These are phyloP conservation scores for Trisateles emortualis DNA, from an alignment of 2,888 invertebrate genomes.

Conservation along the genomic window DNA sequence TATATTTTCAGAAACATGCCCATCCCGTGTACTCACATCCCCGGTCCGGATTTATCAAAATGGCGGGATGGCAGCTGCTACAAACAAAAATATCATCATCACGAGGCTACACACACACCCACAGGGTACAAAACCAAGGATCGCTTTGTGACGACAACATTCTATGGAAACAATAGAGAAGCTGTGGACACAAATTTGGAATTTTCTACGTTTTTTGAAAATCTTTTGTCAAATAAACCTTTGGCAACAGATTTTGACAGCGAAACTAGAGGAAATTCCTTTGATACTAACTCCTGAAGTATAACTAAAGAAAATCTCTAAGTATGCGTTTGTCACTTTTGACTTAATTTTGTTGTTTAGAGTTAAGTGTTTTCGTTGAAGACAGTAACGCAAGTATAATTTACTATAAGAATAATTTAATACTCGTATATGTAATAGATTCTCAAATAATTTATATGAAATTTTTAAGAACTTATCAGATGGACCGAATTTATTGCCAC, in stretches of 20 bases:
- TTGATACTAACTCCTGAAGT: neutral
- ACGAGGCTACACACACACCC: conserved; percentile 33
- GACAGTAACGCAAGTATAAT: no score
- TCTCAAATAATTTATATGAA: no score
- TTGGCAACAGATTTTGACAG: neutral
- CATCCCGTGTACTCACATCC: conserved; percentile 60
- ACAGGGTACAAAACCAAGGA: conserved; percentile 26
- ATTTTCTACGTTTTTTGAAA: conserved; percentile 48
- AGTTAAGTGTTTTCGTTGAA: no score
- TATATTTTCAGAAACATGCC: conserved; percentile 63
- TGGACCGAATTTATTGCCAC: no score
- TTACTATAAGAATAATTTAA: no score
- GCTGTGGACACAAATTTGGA: conserved; percentile 17
- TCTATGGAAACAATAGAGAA: conserved; percentile 16
- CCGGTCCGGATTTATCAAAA: conserved; percentile 56
- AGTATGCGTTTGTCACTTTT: no score
- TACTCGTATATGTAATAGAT: no score
- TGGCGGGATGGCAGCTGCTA: conserved; percentile 66
- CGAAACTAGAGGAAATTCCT: neutral
- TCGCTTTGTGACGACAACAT: conserved; percentile 1
- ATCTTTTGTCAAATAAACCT: conserved; percentile 28
- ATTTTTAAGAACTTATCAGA: no score
- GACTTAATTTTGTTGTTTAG: no score
- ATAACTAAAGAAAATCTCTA: neutral
- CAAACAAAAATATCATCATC: conserved; percentile 27